phyloP scores from a whole-genome alignment of 2,113 vertebrate species.

The Apodemus sylvaticus region DNA sequence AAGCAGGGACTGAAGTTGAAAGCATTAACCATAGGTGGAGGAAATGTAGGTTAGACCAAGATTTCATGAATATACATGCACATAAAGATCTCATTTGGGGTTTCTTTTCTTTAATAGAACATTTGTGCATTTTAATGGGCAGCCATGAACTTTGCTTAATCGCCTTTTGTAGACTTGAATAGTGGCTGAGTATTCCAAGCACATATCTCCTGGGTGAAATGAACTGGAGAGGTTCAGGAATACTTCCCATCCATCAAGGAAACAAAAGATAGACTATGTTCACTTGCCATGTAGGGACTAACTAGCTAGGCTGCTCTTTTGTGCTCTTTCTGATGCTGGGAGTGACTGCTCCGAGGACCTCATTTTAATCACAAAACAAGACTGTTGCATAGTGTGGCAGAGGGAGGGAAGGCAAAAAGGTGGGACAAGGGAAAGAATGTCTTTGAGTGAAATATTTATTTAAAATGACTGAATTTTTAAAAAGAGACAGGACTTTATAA shows the following conservation, averaged over 20 bases:
- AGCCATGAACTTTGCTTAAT: slow-evolving; percentile 74
- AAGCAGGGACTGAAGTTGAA: slow-evolving; percentile 5
- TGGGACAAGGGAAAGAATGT: not conserved
- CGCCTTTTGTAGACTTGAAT: slow-evolving; percentile 53
- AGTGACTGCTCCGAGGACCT: not conserved
- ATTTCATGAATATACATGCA: slow-evolving; percentile 73
- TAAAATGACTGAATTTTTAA: not conserved
- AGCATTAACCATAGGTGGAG: not conserved
- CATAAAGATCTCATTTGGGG: slow-evolving; percentile 58
- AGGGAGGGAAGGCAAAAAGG: not conserved
- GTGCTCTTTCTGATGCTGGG: not conserved
- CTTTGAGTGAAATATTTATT: not conserved
- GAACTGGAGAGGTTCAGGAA: slow-evolving; percentile 54
- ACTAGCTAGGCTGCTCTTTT: not conserved
- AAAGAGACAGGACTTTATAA: not conserved
- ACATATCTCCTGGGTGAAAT: slow-evolving; percentile 56
- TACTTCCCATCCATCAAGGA: slow-evolving; percentile 53
- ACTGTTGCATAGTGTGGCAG: not conserved
- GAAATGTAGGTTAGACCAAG: slow-evolving; percentile 31
- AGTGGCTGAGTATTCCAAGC: slow-evolving; percentile 46
- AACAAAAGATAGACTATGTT: slow-evolving; percentile 28
- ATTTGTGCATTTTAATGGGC: slow-evolving; percentile 74
- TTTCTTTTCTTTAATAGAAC: slow-evolving; percentile 67
- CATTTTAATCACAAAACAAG: not conserved
- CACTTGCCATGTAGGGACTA: not conserved